Conservation (phyloP, 2,888 invertebrate genomes). For the Gari tellinella region DNA sequence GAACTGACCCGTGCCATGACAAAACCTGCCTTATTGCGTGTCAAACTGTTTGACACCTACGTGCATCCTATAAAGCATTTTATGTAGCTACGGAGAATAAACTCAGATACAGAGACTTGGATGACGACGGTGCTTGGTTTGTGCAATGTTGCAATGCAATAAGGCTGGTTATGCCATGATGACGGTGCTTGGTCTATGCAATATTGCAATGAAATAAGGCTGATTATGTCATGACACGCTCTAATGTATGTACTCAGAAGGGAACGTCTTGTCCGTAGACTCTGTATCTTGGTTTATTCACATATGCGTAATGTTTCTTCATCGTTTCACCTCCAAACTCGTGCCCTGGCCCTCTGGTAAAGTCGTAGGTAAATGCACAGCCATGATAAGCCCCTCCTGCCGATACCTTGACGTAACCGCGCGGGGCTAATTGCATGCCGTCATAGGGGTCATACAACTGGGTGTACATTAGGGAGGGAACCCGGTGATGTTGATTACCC, state of each 20-base stretch:
- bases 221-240: too few relatives aligned
- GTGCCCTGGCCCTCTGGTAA: background rate
- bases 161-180: too few relatives aligned
- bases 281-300: constrained; percentile 2
- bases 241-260: background rate
- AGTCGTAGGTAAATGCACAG: constrained; percentile 71
- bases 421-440: constrained; percentile 56
- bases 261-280: constrained; percentile 13
- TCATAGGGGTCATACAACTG: constrained; percentile 74
- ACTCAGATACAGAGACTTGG: too few relatives aligned
- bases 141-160: too few relatives aligned
- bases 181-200: too few relatives aligned
- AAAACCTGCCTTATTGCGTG: too few relatives aligned
- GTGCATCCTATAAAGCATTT: too few relatives aligned
- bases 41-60: too few relatives aligned
- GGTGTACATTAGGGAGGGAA: constrained; percentile 71
- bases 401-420: constrained; percentile 70
- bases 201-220: too few relatives aligned
- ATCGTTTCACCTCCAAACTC: background rate
- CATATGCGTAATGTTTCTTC: constrained; percentile 14
- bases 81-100: too few relatives aligned
- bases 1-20: too few relatives aligned
- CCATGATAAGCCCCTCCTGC: constrained; percentile 58
- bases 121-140: too few relatives aligned
- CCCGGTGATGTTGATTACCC: constrained; percentile 66